Conservation (phyloP, 2,888 invertebrate genomes). For the Erannis defoliaria region DNA sequence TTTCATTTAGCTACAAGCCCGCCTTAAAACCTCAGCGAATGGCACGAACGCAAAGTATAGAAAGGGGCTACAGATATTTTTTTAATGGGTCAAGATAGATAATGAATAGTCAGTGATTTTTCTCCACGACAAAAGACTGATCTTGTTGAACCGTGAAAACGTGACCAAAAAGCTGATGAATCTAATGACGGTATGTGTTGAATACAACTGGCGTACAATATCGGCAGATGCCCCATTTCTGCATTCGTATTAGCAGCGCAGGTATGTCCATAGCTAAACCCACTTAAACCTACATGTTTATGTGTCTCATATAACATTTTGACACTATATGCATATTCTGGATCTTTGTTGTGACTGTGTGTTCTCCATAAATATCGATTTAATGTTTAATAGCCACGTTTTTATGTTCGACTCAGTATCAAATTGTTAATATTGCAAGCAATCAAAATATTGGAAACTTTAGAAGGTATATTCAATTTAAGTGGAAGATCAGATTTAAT, state of each 20-base stretch:
- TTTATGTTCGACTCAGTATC: slow-evolving; percentile 16
- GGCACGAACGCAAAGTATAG: not conserved
- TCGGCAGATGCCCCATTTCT: not conserved
- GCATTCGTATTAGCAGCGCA: slow-evolving; percentile 4
- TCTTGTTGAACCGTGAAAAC: no score
- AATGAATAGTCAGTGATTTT: no score
- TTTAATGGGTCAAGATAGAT: no score
- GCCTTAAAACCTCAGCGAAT: slow-evolving; percentile 2
- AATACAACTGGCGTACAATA: no score
- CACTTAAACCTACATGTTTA: slow-evolving; percentile 38
- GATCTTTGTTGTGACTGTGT: slow-evolving; percentile 31
- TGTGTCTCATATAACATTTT: slow-evolving; percentile 34
- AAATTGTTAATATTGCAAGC: slow-evolving; percentile 25
- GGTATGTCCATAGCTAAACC: slow-evolving; percentile 16
- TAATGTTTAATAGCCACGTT: slow-evolving; percentile 16
- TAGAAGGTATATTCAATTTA: slow-evolving; percentile 15
- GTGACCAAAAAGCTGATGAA: no score
- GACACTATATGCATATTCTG: slow-evolving; percentile 34
- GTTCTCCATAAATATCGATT: slow-evolving; percentile 28
- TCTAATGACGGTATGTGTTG: no score
- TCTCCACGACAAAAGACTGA: no score
- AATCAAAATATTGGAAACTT: slow-evolving; percentile 16
- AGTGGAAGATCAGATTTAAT: slow-evolving; percentile 13
- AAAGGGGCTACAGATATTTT: no score
- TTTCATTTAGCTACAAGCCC: no score